Percentiles rank a stretch among this genome's conserved stretches.
Conservation (phyloP, 2,113 vertebrate species). For the Platichthys flesus region DNA sequence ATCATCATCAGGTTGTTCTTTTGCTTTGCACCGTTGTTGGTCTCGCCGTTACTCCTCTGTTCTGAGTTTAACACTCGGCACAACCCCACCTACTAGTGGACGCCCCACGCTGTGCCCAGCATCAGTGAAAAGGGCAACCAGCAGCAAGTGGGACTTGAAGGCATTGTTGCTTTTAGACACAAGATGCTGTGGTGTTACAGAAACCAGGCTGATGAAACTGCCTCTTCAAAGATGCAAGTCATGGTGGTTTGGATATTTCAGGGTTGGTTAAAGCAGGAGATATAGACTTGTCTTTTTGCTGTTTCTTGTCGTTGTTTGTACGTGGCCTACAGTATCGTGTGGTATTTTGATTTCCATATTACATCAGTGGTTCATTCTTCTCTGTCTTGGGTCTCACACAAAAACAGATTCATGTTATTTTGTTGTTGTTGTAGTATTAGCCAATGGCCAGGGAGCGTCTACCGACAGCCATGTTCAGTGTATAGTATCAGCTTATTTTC, state of each 20-base stretch:
- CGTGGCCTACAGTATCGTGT: background rate
- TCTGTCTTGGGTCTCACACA: background rate
- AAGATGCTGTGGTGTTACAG: background rate
- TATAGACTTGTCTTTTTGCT: background rate
- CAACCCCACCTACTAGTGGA: conserved; percentile 22
- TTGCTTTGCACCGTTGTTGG: conserved; percentile 5
- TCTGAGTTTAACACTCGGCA: conserved; percentile 16
- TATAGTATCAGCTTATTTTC: background rate
- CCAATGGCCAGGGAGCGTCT: background rate
- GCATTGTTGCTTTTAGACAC: conserved; percentile 1
- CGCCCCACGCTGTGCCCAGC: conserved; percentile 13
- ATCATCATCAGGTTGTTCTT: background rate
- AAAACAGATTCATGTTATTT: background rate
- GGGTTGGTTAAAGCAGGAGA: background rate
- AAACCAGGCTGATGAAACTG: background rate
- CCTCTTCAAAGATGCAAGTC: background rate
- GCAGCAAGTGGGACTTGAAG: conserved; percentile 20
- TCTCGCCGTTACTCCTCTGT: conserved; percentile 3
- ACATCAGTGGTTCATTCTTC: background rate
- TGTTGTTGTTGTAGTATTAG: background rate
- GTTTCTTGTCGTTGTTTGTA: background rate
- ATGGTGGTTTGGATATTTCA: background rate
- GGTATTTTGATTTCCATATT: background rate
- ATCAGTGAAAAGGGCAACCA: conserved; percentile 56
- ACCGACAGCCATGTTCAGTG: background rate